Percentiles rank a stretch among this genome's conserved stretches.
Conservation (phyloP, 2,888 invertebrate species). For the Eumacrocentrus americanus region DNA sequence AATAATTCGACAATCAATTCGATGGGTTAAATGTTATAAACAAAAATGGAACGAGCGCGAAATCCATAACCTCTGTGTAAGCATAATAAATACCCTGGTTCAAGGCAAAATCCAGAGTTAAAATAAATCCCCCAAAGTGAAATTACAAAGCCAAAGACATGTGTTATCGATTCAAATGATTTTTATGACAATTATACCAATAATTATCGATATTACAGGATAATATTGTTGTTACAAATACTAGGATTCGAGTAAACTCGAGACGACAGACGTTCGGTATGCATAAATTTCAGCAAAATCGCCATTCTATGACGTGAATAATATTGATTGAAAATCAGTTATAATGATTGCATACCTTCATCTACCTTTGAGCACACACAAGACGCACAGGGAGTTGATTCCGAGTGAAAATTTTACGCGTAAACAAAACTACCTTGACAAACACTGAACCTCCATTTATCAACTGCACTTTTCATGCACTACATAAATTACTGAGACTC, state of each 20-base stretch:
- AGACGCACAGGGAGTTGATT: constrained; percentile 53
- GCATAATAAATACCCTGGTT: neutral
- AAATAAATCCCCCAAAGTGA: neutral
- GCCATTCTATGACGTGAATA: neutral
- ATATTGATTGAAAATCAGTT: neutral
- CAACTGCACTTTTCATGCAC: constrained; percentile 65
- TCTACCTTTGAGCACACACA: constrained; percentile 67
- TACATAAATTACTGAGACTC: constrained; percentile 17
- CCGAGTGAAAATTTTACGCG: constrained; percentile 62
- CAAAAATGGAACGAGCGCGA: constrained; percentile 22
- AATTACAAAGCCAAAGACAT: neutral
- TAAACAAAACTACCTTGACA: constrained; percentile 74
- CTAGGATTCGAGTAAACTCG: neutral
- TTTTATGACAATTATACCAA: neutral
- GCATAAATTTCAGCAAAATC: neutral
- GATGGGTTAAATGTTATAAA: too few relatives aligned
- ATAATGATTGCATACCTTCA: constrained; percentile 65
- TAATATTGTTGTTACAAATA: constrained; percentile 2
- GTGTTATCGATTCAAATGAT: neutral
- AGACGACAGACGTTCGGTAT: neutral
- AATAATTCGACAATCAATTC: too few relatives aligned
- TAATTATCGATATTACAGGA: neutral
- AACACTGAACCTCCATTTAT: constrained; percentile 73
- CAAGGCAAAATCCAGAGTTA: neutral
- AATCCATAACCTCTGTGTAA: constrained; percentile 19